Base-by-base conservation (phyloP, 2,888 invertebrate genomes). In the Acleris cristana region DNA sequence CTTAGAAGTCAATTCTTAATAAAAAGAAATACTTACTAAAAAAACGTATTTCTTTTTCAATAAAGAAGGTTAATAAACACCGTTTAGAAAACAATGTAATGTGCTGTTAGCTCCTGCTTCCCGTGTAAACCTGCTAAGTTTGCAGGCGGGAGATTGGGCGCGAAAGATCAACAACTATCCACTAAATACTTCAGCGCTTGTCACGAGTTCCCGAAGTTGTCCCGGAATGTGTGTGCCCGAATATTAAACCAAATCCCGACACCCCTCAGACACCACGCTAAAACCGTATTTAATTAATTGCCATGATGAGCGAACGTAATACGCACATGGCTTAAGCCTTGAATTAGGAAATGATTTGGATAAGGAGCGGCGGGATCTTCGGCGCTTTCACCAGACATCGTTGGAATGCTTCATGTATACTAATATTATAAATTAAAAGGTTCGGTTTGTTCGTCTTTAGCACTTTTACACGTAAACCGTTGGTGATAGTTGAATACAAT, bases 261-360 rank as follows among this genome's bases (percentile, higher is more conserved):
- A 76, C 82, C 80, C 81, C 78, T 68, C 70, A 73, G 74, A 74
- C 74, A 77, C 57, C 45, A 16, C 71, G 75, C 76, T 74, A 72
- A 75, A 72, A 72, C 76, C 69, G 70, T 75, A 75, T 82, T 79
- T 80, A 81, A 82, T 71, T 70, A 71, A 71, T 82, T 81, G 66
- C 66, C 48, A 45, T 67, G 62, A 67, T 58, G 62, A 67, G 62
- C 57, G 62, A 62, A 67, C 62, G 64, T 58, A 64, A 64, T 64
- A 58, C 64, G 52, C 44, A 26, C 51, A 34, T 30, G 57, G 26
- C 53, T 60, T 60, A 55, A 51, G 57, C 23, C 58, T 54, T 26
- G 56, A 51, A 58, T 53, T 51, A 51, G 48, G 54, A 59, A 60
- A 55, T 55, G 51, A 60, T 60, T 60, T 34, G 49, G 51, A 51